Evolutionary conservation across 2,797 vertebrate species (phyloP).

Genomic region (Lutjanus argentimaculatus): DNA sequence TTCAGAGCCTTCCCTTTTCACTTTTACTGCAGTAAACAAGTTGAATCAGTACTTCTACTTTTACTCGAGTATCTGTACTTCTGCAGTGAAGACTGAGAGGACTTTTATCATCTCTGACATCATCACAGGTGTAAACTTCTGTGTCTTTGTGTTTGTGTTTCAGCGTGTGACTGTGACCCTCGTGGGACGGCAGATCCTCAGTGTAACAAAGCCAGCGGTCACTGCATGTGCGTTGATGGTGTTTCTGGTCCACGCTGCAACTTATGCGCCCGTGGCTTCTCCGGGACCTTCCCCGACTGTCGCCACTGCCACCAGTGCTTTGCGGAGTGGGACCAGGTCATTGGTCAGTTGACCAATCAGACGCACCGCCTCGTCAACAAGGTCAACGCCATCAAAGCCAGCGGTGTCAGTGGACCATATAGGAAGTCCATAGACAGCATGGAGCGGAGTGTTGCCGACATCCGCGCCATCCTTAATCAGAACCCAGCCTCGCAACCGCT

Average conservation of each 20-base stretch:
- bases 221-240: slow-evolving; percentile 92
- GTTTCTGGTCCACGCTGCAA: slow-evolving; percentile 91
- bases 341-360: slow-evolving; percentile 91
- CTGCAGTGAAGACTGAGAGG: no score
- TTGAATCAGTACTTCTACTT: no score
- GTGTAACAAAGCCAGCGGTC: slow-evolving; percentile 90
- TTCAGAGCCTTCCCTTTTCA: no score
- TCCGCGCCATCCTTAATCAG: slow-evolving; percentile 88
- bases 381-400: slow-evolving; percentile 90
- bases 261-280: slow-evolving; percentile 92
- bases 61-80: no score
- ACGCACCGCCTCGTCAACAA: slow-evolving; percentile 93
- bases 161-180: slow-evolving; percentile 95
- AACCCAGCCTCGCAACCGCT: slow-evolving; percentile 93
- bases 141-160: not conserved
- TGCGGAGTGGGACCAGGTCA: slow-evolving; percentile 90
- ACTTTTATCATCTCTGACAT: no score
- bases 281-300: slow-evolving; percentile 93
- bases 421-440: slow-evolving; percentile 87
- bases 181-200: slow-evolving; percentile 89
- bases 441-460: slow-evolving; percentile 89
- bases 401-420: slow-evolving; percentile 92
- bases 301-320: slow-evolving; percentile 96
- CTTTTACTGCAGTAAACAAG: no score
- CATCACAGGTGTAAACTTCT: not conserved